Evolutionary conservation across 1,140 invertebrate genomes (phyloP).

Genomic region (Eumeta japonica): DNA sequence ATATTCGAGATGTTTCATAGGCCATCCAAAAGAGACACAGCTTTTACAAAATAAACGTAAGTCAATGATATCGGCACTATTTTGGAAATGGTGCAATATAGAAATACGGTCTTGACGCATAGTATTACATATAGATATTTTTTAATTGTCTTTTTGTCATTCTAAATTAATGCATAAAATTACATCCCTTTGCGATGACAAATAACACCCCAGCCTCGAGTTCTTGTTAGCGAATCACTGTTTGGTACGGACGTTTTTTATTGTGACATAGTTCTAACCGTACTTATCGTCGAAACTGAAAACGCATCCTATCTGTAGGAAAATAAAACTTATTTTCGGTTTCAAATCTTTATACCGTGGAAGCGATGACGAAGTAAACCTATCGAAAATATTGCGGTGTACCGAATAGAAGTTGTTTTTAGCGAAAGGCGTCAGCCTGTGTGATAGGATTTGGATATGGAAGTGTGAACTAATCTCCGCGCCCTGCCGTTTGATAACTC

Average conservation of each 20-base stretch:
- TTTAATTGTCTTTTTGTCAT: conserved; percentile 46
- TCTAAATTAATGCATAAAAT: conserved; percentile 44
- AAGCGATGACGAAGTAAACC: no score
- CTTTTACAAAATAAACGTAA: not conserved
- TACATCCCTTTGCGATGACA: conserved; percentile 41
- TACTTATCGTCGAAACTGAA: not conserved
- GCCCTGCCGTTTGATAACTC: conserved; percentile 47
- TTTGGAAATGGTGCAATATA: not conserved
- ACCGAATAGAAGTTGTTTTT: conserved; percentile 49
- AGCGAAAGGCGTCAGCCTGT: conserved; percentile 53
- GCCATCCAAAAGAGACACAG: not conserved
- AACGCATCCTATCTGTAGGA: not conserved
- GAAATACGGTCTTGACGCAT: not conserved
- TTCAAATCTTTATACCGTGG: not conserved
- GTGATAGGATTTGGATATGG: conserved; percentile 56
- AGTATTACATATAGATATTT: conserved; percentile 41
- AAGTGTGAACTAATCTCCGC: conserved; percentile 55
- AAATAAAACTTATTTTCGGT: not conserved
- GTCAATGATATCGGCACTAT: not conserved
- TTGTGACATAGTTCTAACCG: conserved; percentile 27
- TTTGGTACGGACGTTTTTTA: conserved; percentile 26
- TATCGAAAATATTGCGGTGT: conserved; percentile 33
- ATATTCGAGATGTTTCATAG: not conserved
- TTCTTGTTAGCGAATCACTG: conserved; percentile 39
- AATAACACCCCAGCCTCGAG: conserved; percentile 31